Evolutionary conservation across 2,113 vertebrate species (phyloP), one percentile per base, ranked within the genome.

Genomic region (Melanostigma gelatinosum): DNA sequence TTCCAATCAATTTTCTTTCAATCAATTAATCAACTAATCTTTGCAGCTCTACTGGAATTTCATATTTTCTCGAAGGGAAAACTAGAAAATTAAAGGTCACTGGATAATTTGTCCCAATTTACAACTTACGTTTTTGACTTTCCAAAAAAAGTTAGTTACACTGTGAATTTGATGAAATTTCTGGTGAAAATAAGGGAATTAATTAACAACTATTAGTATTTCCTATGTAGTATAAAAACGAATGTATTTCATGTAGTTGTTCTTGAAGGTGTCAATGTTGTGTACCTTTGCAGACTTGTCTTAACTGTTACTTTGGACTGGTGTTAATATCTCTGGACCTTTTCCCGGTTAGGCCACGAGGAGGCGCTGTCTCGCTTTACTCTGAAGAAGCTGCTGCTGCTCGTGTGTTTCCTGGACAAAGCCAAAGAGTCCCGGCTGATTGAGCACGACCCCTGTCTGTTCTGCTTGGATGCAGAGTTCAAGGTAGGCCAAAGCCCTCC

Each of bases 401-500:
- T 99, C 40, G 90, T 99, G 72, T 99, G 97, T 83, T 99, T 99
- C 88, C 94, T 99, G 92, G 98, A 99, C 89, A 94, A 91, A 79
- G 97, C 97, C 75, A 99, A 99, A 91, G 92, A 82, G 79, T 97
- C 96, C 10, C 96, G 96, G 75, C 95, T 99, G 42, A 98, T 99
- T 77, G 96, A 97, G 42, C 98, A 99, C 15, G 95, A 99, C 85
- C 98, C 98, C 48, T 99, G 98, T 87, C 95, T 99, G 67, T 99
- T 99, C 79, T 99, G 97, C 88, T 95, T 96, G 93, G 97, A 99
- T 75, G 95, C 97, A 27, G 95, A 97, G 89, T 98, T 98, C 92
- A 99, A 99, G 97, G 98, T 99, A 84, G 7, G 40, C 10, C 24
- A 4, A 6, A 8, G 6, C 11, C 27, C 7, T 36, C 10, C 1